Conservation (phyloP, 2,113 vertebrate genomes). For the Sceloporus undulatus region DNA sequence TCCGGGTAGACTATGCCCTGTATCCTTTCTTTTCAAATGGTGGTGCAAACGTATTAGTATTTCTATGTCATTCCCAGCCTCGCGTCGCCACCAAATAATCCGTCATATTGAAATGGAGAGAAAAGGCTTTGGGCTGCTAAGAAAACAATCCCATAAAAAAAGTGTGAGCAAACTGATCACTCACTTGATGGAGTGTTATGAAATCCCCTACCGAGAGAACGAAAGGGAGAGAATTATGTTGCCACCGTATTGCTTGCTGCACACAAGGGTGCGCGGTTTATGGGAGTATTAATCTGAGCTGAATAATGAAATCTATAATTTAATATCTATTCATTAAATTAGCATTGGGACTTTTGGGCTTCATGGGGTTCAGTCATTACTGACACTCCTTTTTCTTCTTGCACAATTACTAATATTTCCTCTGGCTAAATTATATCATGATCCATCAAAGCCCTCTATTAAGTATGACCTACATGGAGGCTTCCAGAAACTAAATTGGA, state of each 20-base stretch:
- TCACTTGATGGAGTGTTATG: conserved; percentile 58
- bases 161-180: conserved; percentile 57
- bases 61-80: conserved; percentile 44
- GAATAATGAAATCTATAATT: conserved; percentile 73
- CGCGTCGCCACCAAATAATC: conserved; percentile 50
- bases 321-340: conserved; percentile 56
- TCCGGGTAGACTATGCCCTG: no score
- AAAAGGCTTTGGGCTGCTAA: conserved; percentile 64
- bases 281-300: conserved; percentile 61
- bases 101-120: conserved; percentile 67
- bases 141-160: conserved; percentile 68
- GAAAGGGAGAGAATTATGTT: conserved; percentile 40
- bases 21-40: no score
- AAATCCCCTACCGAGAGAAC: conserved; percentile 46
- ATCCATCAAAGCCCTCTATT: conserved; percentile 1
- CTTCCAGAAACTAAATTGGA: neutral
- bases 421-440: conserved; percentile 30
- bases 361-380: neutral
- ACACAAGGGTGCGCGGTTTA: conserved; percentile 59
- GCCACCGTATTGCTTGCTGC: conserved; percentile 52
- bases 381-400: neutral
- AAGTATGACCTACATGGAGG: neutral
- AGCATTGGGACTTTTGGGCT: conserved; percentile 29
- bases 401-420: conserved; percentile 34
- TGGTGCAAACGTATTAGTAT: neutral